Percentiles rank a stretch among this genome's conserved stretches.
phyloP scores from a whole-genome alignment of 2,113 vertebrate genomes.

The Melanotaenia duboulayi region DNA sequence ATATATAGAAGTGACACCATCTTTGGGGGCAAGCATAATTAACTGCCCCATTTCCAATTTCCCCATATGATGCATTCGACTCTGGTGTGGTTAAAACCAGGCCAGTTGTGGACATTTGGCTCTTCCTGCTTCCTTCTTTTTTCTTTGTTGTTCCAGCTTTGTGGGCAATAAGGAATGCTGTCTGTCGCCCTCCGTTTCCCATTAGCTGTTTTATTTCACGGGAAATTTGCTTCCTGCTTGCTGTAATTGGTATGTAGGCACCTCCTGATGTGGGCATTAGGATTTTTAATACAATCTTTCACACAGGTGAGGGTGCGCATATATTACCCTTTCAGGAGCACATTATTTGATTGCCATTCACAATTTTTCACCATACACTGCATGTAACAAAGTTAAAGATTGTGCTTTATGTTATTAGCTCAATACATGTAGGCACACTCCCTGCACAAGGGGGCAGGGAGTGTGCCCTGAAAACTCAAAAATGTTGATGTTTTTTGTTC shows the following conservation, averaged over 20 bases:
- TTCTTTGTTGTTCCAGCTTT: constrained; percentile 58
- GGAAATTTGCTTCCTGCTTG: constrained; percentile 84
- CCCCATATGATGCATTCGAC: constrained; percentile 36
- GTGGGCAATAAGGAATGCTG: constrained; percentile 73
- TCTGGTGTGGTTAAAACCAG: constrained; percentile 50
- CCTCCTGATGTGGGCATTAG: constrained; percentile 82
- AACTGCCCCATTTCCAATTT: constrained; percentile 25
- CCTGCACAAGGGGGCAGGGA: constrained; percentile 27
- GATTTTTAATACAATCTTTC: constrained; percentile 80
- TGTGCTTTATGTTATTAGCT: constrained; percentile 72
- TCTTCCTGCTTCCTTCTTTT: constrained; percentile 49
- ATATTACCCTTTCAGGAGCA: constrained; percentile 81
- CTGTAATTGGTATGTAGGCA: constrained; percentile 83
- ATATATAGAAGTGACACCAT: constrained; percentile 27
- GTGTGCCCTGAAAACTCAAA: constrained; percentile 18
- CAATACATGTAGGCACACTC: constrained; percentile 1
- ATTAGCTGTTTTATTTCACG: constrained; percentile 87
- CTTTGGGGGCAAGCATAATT: constrained; percentile 12
- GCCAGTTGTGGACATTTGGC: constrained; percentile 59
- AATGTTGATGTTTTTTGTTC: constrained; percentile 7
- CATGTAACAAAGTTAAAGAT: constrained; percentile 68
- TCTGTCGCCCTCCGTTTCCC: constrained; percentile 77
- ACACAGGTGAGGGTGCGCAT: constrained; percentile 80
- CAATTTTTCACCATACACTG: constrained; percentile 72
- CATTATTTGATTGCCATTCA: constrained; percentile 80